Evolutionary conservation across 2,113 vertebrate genomes (phyloP).

Genomic region (Anolis sagrei): DNA sequence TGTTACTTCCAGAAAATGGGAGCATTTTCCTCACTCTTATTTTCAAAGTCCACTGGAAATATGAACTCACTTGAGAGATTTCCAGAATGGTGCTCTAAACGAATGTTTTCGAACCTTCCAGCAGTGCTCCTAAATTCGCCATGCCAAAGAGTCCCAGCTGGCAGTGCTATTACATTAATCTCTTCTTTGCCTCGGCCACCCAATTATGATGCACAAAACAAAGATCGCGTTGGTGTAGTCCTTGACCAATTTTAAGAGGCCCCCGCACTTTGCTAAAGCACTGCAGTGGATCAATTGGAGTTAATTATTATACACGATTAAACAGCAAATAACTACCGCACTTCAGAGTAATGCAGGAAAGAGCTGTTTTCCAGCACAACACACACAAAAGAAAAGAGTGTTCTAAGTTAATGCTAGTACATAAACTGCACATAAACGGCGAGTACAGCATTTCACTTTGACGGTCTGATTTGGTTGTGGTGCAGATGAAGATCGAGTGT

Average conservation of each 20-base stretch:
- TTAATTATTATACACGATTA: slow-evolving; percentile 80
- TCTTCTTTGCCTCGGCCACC: slow-evolving; percentile 38
- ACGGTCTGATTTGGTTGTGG: background rate
- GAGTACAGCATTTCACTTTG: background rate
- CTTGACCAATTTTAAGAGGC: slow-evolving; percentile 72
- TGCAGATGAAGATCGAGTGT: background rate
- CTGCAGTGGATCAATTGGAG: slow-evolving; percentile 74
- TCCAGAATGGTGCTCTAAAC: slow-evolving; percentile 52
- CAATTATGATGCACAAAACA: slow-evolving; percentile 73
- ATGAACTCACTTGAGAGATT: slow-evolving; percentile 45
- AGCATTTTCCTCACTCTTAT: background rate
- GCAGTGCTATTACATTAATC: slow-evolving; percentile 67
- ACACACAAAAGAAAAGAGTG: slow-evolving; percentile 44
- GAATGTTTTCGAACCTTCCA: slow-evolving; percentile 59
- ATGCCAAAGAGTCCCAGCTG: slow-evolving; percentile 65
- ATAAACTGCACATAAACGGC: background rate
- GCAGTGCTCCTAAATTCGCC: slow-evolving; percentile 61
- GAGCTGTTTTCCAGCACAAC: slow-evolving; percentile 44
- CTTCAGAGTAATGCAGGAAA: slow-evolving; percentile 68
- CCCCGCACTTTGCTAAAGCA: slow-evolving; percentile 72
- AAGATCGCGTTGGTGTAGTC: slow-evolving; percentile 70
- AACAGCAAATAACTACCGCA: slow-evolving; percentile 72
- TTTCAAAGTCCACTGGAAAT: slow-evolving; percentile 61
- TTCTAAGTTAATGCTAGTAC: slow-evolving; percentile 47
- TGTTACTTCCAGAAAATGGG: slow-evolving; percentile 53